Percentiles rank a stretch among this genome's conserved stretches.
These are phyloP conservation scores for Himantopus leucocephalus DNA, from an alignment of 2,113 vertebrate genomes.

Conservation along the genomic window DNA sequence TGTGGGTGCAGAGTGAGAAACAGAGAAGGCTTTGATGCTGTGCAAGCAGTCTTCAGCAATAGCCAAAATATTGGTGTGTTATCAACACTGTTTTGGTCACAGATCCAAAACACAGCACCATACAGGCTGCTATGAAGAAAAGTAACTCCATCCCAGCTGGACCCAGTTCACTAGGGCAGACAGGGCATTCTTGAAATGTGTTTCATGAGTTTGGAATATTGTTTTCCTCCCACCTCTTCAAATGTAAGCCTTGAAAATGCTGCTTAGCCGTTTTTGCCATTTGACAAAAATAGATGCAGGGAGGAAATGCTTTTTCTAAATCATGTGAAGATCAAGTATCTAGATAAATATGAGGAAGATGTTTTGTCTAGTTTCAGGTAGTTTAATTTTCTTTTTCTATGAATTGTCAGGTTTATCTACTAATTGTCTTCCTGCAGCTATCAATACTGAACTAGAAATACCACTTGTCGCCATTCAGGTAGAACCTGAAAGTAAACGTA, in stretches of 20 bases:
- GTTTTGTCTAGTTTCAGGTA: not conserved
- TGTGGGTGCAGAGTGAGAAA: not conserved
- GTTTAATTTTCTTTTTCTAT: not conserved
- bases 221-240: not conserved
- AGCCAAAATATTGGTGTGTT: not conserved
- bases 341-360: not conserved
- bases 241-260: not conserved
- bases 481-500: slow-evolving; percentile 18
- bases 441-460: not conserved
- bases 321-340: not conserved
- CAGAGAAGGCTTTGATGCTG: not conserved
- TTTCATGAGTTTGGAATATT: not conserved
- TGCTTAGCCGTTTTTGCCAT: not conserved
- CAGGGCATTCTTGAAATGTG: not conserved
- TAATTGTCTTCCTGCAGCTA: not conserved
- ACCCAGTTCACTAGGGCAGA: not conserved
- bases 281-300: not conserved
- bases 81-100: not conserved
- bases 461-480: not conserved
- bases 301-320: not conserved
- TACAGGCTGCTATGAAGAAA: accelerated
- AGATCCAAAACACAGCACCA: not conserved
- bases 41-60: not conserved
- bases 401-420: not conserved
- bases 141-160: not conserved